Evolutionary conservation across 1,140 invertebrate species (phyloP).

Genomic region (Ceratitis capitata): DNA sequence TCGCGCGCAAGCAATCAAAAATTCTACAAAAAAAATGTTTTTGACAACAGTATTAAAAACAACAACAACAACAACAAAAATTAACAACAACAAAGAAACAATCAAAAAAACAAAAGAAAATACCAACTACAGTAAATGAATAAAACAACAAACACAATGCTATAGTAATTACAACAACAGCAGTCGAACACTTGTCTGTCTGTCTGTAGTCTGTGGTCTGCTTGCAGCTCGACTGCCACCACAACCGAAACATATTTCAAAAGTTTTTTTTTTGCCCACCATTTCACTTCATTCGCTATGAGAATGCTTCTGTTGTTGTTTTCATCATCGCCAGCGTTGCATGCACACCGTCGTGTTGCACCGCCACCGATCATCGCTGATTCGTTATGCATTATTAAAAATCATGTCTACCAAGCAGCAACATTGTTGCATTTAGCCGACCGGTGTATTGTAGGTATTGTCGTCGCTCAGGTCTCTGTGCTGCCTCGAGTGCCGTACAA

Average conservation of each 20-base stretch:
- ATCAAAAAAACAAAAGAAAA: too few species aligned
- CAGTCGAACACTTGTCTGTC: neutral
- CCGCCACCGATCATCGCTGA: neutral
- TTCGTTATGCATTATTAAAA: slow-evolving; percentile 37
- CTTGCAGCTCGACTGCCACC: neutral
- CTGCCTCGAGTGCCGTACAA: neutral
- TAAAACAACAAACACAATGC: neutral
- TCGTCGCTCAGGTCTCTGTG: neutral
- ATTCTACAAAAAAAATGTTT: neutral
- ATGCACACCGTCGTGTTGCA: neutral
- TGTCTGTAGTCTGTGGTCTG: neutral
- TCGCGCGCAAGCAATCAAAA: neutral
- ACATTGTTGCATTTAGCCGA: neutral
- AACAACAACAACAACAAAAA: neutral
- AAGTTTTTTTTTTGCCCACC: neutral
- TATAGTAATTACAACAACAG: neutral
- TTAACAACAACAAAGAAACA: neutral
- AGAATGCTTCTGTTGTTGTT: neutral
- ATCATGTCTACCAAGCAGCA: neutral
- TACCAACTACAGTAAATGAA: neutral
- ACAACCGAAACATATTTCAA: slow-evolving; percentile 3
- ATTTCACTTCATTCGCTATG: neutral
- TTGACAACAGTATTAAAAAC: neutral
- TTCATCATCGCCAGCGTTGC: neutral
- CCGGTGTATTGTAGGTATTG: neutral